Evolutionary conservation across 2,797 vertebrate species (phyloP), one percentile per base, ranked within the genome.

Genomic region (Danio aesculapii): DNA sequence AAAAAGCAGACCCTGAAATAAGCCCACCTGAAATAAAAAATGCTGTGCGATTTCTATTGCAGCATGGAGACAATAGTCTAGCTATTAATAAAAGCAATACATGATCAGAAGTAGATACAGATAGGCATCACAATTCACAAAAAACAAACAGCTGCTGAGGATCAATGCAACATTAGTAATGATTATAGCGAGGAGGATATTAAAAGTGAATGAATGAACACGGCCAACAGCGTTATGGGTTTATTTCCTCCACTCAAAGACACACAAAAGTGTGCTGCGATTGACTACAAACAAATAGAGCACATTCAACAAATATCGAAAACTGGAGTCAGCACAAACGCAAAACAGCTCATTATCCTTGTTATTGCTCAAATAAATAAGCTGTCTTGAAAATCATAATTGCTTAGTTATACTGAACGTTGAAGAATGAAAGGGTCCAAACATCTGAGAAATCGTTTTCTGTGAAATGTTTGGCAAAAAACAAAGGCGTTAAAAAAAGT

Each of bases 31-130:
- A 91, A 93, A 93, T 94, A 77, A 87, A 92, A 93, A 93, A 93
- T 94, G 93, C 94, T 94, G 95, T 95, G 93, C 93, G 92, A 96
- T 98, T 96, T 93, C 95, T 91, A 95, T 96, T 93, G 96, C 69
- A 95, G 98, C 95, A 90, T 87, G 87, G 92, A 94, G 91, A 94
- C 93, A 95, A 97, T 96, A 96, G 94, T 93, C 92, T 93, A 94
- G 30, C 30, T 30, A 30, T 30, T 30, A 30, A 30, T 30, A 30
- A 30, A 30, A 30, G 62, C 13, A 50, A 66, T 68, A 74, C 78
- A 57, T 73, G 16, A 79, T n/a, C 62, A 14, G 9, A 47, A 30
- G 53, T 75, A 46, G 43, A 76, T 30, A n/a, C 16, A 19, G 21
- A 44, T 41, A n/a, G n/a, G n/a, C n/a, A n/a, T 17, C 8, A 55